Evolutionary conservation across 2,113 vertebrate genomes (phyloP).

Genomic region (Solea senegalensis): DNA sequence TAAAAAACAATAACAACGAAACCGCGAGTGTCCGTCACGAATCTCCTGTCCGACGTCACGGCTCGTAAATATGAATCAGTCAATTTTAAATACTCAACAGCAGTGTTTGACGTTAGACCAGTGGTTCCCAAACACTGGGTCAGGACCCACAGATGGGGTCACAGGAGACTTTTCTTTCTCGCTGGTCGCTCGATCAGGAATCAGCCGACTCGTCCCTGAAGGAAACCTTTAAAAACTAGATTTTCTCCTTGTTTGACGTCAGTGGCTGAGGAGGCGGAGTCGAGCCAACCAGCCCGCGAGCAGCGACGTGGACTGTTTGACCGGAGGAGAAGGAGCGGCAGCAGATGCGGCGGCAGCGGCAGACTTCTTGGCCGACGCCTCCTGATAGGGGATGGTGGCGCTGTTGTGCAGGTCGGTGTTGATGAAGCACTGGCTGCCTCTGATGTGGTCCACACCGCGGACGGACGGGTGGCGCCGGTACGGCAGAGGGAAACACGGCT

Average conservation of each 20-base stretch:
- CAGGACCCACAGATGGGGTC: no score
- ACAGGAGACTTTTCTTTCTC: no score
- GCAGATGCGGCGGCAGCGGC: conserved; percentile 7
- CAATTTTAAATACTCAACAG: no score
- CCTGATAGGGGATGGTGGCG: conserved; percentile 90
- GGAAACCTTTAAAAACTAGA: no score
- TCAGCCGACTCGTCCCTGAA: no score
- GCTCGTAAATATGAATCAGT: no score
- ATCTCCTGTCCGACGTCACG: no score
- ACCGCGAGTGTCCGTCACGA: no score
- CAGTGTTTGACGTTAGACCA: no score
- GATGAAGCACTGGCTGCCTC: conserved; percentile 87
- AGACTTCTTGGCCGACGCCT: conserved; percentile 81
- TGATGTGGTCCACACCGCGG: conserved; percentile 91
- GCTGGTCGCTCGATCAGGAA: no score
- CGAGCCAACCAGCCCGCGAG: conserved; percentile 89
- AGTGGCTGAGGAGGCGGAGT: conserved; percentile 91
- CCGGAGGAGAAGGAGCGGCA: conserved; percentile 51
- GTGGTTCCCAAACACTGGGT: no score
- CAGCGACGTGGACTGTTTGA: conserved; percentile 78
- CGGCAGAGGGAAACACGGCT: conserved; percentile 73
- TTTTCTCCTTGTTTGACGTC: conserved; percentile 53
- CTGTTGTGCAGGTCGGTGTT: conserved; percentile 88
- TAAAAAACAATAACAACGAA: no score
- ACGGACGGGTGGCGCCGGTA: conserved; percentile 79